Evolutionary conservation across 1,140 invertebrate species (phyloP).

Genomic region (Limonius californicus): DNA sequence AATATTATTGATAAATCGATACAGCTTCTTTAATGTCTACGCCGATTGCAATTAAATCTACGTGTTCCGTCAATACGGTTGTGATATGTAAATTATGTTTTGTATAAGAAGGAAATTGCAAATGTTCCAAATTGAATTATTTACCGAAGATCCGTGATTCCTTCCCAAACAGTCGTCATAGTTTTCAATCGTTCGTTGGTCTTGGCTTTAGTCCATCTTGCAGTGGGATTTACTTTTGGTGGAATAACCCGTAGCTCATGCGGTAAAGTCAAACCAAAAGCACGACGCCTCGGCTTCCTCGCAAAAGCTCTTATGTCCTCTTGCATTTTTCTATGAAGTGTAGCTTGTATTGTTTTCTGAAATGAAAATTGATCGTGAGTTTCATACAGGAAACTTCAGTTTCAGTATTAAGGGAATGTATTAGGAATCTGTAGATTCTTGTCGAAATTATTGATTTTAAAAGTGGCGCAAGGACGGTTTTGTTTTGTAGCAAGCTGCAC

Average conservation of each 20-base stretch:
- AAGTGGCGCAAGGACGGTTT: too few species aligned
- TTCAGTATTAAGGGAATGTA: too few species aligned
- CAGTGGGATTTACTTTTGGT: conserved; percentile 48
- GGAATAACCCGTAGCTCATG: conserved; percentile 50
- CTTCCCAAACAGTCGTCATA: conserved; percentile 56
- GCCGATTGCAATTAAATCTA: neutral
- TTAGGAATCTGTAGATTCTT: too few species aligned
- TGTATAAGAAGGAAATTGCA: neutral
- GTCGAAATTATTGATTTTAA: too few species aligned
- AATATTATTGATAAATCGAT: neutral
- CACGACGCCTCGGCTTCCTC: conserved; percentile 43
- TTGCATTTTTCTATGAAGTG: conserved; percentile 47
- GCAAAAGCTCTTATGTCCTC: conserved; percentile 50
- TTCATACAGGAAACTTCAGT: too few species aligned
- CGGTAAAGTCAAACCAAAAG: conserved; percentile 53
- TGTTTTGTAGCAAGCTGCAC: too few species aligned
- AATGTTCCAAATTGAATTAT: neutral
- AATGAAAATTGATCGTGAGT: too few species aligned
- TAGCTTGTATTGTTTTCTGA: neutral
- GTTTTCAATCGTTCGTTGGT: conserved; percentile 53
- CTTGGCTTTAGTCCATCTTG: conserved; percentile 50
- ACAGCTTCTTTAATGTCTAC: too few species aligned
- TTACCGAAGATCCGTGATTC: conserved; percentile 53
- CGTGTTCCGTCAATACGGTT: neutral
- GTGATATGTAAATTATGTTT: too few species aligned